Evolutionary conservation across 2,888 invertebrate species (phyloP).

Genomic region (Himalopsyche japonica): DNA sequence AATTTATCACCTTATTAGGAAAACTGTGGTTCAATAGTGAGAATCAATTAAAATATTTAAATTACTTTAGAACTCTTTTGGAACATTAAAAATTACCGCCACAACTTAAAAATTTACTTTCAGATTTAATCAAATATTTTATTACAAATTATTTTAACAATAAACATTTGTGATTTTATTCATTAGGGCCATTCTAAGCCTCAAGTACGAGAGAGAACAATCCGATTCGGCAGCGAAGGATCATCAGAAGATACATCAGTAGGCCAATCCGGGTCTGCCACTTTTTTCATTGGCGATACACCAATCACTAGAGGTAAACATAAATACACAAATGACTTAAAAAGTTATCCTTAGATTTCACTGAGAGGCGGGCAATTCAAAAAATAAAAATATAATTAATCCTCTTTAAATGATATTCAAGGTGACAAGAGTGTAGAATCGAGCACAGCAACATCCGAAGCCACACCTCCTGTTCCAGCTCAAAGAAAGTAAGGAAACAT

Average conservation of each 20-base stretch:
- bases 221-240: slow-evolving; percentile 59
- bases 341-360: background rate
- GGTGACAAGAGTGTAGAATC: slow-evolving; percentile 52
- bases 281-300: slow-evolving; percentile 59
- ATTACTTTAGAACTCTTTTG: too few relatives aligned
- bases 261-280: slow-evolving; percentile 54
- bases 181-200: slow-evolving; percentile 43
- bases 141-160: too few relatives aligned
- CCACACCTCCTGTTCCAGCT: slow-evolving; percentile 56
- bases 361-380: background rate
- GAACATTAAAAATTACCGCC: too few relatives aligned
- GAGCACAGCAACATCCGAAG: slow-evolving; percentile 49
- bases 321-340: background rate
- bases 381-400: background rate
- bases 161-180: background rate
- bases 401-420: slow-evolving; percentile 38
- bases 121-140: too few relatives aligned
- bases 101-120: too few relatives aligned
- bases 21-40: too few relatives aligned
- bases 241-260: slow-evolving; percentile 54
- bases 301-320: slow-evolving; percentile 56
- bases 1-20: too few relatives aligned
- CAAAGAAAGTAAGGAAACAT: slow-evolving; percentile 53
- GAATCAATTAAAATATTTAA: too few relatives aligned
- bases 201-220: slow-evolving; percentile 55